These are phyloP conservation scores for Potamilus streckersoni DNA, from an alignment of 1,140 invertebrate genomes.

Conservation along the genomic window DNA sequence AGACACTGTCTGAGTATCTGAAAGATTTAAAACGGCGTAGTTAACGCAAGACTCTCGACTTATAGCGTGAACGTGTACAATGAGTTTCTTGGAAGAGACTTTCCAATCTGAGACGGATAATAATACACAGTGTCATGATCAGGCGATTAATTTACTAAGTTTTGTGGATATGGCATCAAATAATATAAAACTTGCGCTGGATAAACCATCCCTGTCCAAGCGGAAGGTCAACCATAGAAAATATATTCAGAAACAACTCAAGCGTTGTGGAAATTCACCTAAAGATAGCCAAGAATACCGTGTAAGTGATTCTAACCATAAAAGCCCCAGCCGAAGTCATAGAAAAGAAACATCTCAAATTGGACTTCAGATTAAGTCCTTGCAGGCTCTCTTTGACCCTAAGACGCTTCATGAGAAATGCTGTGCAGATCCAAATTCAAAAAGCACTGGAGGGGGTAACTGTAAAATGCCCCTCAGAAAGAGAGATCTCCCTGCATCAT, in stretches of 20 bases:
- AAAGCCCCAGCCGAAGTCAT: neutral
- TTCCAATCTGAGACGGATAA: neutral
- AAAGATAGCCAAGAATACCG: neutral
- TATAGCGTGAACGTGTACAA: too few relatives aligned
- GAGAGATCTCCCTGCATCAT: constrained; percentile 58
- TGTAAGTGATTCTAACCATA: too few relatives aligned
- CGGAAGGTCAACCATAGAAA: constrained; percentile 63
- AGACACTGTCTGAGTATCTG: too few relatives aligned
- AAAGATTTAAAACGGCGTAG: too few relatives aligned
- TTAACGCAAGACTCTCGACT: too few relatives aligned
- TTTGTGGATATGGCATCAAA: constrained; percentile 60
- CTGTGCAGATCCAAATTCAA: constrained; percentile 41
- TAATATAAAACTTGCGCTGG: constrained; percentile 56
- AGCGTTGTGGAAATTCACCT: constrained; percentile 39
- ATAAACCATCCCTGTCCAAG: constrained; percentile 55
- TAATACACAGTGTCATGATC: constrained; percentile 16
- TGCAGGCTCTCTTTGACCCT: constrained; percentile 62
- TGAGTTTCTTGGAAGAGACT: too few relatives aligned
- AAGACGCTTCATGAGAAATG: constrained; percentile 56
- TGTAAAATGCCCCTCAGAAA: constrained; percentile 49
- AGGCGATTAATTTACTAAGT: constrained; percentile 49
- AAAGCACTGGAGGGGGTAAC: constrained; percentile 1
- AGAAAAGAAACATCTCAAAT: constrained; percentile 51
- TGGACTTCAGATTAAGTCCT: constrained; percentile 58
- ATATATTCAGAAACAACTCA: constrained; percentile 65